Percentiles rank a stretch among this genome's conserved stretches.
These are phyloP conservation scores for Odontocolon sp. DNA, from an alignment of 2,888 invertebrate genomes.

Conservation along the genomic window DNA sequence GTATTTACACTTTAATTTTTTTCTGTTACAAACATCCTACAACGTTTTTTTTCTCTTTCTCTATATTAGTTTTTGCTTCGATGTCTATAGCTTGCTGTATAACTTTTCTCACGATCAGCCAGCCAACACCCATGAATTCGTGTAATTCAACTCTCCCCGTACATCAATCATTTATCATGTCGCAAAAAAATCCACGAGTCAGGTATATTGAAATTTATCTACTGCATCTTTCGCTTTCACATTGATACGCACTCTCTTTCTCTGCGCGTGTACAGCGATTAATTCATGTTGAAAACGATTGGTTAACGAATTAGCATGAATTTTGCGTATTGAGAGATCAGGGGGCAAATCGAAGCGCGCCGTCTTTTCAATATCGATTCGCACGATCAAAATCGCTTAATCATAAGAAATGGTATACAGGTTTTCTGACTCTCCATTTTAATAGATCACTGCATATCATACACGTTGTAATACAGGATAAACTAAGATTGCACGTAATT, in stretches of 20 bases:
- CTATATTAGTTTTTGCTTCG: not conserved
- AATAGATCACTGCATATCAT: no score
- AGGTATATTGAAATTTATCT: constrained; percentile 44
- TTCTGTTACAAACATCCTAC: constrained; percentile 28
- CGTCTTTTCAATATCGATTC: constrained; percentile 32
- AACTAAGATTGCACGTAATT: no score
- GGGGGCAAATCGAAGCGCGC: constrained; percentile 23
- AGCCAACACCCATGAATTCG: constrained; percentile 37
- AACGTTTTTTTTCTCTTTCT: not conserved
- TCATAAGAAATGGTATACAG: no score
- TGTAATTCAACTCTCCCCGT: constrained; percentile 8
- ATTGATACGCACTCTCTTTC: constrained; percentile 35
- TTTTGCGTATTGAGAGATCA: constrained; percentile 52
- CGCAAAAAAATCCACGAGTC: not conserved
- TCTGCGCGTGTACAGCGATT: constrained; percentile 29
- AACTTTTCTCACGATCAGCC: constrained; percentile 53
- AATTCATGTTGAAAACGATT: constrained; percentile 51
- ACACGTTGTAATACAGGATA: no score
- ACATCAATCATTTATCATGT: constrained; percentile 50
- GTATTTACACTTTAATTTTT: constrained; percentile 48
- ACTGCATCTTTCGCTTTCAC: constrained; percentile 46
- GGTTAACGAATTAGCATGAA: constrained; percentile 55
- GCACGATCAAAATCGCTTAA: constrained; percentile 41
- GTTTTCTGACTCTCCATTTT: not conserved
- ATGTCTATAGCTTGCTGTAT: constrained; percentile 1